These are phyloP conservation scores for Meleagris gallopavo DNA, from an alignment of 2,113 vertebrate species.

Conservation along the genomic window DNA sequence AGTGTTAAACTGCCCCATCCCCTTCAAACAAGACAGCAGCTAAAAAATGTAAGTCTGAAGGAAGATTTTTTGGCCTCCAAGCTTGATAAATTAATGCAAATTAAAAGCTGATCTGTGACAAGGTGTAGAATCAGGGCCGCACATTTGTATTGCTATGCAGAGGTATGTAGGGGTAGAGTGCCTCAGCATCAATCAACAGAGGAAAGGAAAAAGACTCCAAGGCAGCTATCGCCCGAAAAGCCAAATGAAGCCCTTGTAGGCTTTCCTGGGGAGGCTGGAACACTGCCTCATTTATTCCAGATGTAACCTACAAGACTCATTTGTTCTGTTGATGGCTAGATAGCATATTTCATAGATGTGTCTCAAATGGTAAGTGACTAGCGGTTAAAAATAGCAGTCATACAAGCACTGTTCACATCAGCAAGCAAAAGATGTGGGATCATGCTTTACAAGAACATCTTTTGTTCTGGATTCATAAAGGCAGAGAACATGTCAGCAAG, in stretches of 20 bases:
- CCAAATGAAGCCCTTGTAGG: background rate
- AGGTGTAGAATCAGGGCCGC: constrained; percentile 7
- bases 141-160: background rate
- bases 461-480: background rate
- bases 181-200: constrained; percentile 16
- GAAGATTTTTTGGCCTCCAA: background rate
- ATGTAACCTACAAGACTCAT: constrained; percentile 2
- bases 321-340: background rate
- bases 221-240: background rate
- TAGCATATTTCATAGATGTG: background rate
- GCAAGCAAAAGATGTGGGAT: background rate
- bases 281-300: constrained; percentile 51
- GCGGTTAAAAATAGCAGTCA: background rate
- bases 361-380: background rate
- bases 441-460: background rate
- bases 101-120: background rate
- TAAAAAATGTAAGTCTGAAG: background rate
- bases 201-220: background rate
- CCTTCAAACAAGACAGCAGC: background rate
- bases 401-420: background rate
- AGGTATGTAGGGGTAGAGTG: background rate
- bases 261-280: constrained; percentile 33
- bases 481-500: background rate
- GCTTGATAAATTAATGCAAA: background rate
- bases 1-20: background rate